phyloP scores from a whole-genome alignment of 2,113 vertebrate species.

The Oreocharis arfaki region DNA sequence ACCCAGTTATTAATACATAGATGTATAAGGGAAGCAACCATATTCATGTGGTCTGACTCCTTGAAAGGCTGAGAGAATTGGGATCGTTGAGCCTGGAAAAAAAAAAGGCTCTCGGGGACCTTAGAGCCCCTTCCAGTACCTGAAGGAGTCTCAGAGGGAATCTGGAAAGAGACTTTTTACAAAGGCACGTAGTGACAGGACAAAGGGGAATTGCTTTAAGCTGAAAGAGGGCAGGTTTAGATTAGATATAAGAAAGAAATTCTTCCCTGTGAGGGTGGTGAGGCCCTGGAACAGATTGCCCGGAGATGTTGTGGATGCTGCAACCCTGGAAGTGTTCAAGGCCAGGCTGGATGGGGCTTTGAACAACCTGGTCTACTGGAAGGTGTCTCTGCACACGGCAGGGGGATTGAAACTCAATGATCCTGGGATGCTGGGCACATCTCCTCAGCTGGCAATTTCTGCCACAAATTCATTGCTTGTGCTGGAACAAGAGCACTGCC shows the following conservation, averaged over 20 bases:
- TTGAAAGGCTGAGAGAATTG: background rate
- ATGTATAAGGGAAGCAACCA: background rate
- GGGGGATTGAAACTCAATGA: accelerated
- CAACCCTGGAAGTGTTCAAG: background rate
- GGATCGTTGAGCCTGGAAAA: background rate
- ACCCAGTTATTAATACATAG: accelerated
- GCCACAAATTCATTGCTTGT: background rate
- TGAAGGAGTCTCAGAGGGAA: background rate
- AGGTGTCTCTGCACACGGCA: background rate
- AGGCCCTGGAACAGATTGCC: background rate
- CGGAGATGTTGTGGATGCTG: background rate
- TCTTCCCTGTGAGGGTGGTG: background rate
- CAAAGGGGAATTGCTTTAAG: background rate
- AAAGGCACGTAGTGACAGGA: accelerated
- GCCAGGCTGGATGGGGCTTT: background rate
- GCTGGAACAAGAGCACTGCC: background rate
- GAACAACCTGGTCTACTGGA: background rate
- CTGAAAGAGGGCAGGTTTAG: background rate
- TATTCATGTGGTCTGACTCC: background rate
- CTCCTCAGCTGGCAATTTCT: background rate
- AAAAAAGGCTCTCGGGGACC: background rate
- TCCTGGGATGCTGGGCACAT: background rate
- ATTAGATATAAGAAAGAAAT: background rate
- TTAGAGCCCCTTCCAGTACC: background rate
- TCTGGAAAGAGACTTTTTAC: background rate